Evolutionary conservation across 1,140 invertebrate species (phyloP).

Genomic region (Lucilia sericata): DNA sequence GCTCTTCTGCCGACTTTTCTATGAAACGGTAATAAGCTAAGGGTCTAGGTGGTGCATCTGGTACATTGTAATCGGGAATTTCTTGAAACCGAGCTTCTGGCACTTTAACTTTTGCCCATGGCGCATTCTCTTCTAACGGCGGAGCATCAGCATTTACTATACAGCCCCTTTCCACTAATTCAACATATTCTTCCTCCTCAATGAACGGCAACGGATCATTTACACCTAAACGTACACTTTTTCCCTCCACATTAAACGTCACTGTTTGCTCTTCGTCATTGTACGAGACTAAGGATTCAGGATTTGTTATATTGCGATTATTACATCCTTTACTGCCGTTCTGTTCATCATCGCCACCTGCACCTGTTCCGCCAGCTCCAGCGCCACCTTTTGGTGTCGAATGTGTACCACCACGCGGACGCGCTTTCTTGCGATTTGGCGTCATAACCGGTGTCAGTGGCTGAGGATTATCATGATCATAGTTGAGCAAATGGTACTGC

Average conservation of each 20-base stretch:
- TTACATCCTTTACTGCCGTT: background rate
- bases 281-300: slow-evolving; percentile 67
- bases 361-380: slow-evolving; percentile 47
- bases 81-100: slow-evolving; percentile 88
- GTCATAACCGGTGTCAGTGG: slow-evolving; percentile 68
- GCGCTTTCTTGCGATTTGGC: slow-evolving; percentile 71
- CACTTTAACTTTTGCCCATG: slow-evolving; percentile 74
- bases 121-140: slow-evolving; percentile 70
- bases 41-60: slow-evolving; percentile 82
- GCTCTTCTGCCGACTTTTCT: slow-evolving; percentile 93
- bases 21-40: slow-evolving; percentile 91
- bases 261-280: slow-evolving; percentile 78
- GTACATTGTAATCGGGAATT: slow-evolving; percentile 81
- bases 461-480: slow-evolving; percentile 81
- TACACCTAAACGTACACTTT: slow-evolving; percentile 71
- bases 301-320: slow-evolving; percentile 55
- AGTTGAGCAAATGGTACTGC: slow-evolving; percentile 87
- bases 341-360: slow-evolving; percentile 42
- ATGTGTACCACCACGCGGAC: slow-evolving; percentile 62
- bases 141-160: slow-evolving; percentile 70
- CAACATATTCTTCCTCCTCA: slow-evolving; percentile 75
- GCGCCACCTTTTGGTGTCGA: slow-evolving; percentile 56
- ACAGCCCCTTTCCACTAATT: slow-evolving; percentile 65
- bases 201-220: slow-evolving; percentile 74
- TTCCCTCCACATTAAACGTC: slow-evolving; percentile 86